Percentiles rank a stretch among this genome's conserved stretches.
Conservation (phyloP, 2,888 invertebrate species). For the Dicyrtomina minuta region DNA sequence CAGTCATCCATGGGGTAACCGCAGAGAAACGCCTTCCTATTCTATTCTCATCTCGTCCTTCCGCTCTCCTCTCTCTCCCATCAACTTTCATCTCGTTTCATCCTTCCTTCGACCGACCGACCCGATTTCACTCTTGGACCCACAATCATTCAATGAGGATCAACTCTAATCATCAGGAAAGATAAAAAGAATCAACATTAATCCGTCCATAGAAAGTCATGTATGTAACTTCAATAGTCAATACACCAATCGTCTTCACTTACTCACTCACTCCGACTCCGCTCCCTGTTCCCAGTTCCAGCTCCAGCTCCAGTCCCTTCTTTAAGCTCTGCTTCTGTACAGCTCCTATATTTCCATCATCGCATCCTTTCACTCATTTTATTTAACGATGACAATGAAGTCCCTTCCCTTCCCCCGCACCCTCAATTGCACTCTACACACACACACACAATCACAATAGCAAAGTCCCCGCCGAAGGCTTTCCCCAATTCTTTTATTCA, state of each 20-base stretch:
- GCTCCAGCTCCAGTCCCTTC: background rate
- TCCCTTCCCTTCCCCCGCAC: conserved; percentile 7
- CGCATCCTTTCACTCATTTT: conserved; percentile 27
- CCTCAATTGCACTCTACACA: background rate
- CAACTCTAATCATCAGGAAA: conserved; percentile 50
- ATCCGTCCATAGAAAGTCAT: conserved; percentile 30
- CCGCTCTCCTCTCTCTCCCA: conserved; percentile 31
- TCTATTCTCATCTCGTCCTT: conserved; percentile 39
- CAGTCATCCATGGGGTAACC: conserved; percentile 35
- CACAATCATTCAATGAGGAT: conserved; percentile 41
- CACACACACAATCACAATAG: background rate
- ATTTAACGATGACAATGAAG: conserved; percentile 29
- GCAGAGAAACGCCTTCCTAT: conserved; percentile 37
- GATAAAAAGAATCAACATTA: conserved; percentile 45
- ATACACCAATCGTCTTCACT: conserved; percentile 12
- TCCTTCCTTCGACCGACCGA: conserved; percentile 34
- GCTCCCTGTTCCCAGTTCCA: no score
- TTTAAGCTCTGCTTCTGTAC: background rate
- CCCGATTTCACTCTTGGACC: conserved; percentile 38
- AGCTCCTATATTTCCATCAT: no score
- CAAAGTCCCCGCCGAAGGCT: no score
- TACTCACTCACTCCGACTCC: conserved; percentile 2
- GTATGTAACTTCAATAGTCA: background rate
- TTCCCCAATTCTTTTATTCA: background rate
- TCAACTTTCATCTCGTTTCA: conserved; percentile 37